Evolutionary conservation across 2,113 vertebrate species (phyloP).

Genomic region (Megalops atlanticus): DNA sequence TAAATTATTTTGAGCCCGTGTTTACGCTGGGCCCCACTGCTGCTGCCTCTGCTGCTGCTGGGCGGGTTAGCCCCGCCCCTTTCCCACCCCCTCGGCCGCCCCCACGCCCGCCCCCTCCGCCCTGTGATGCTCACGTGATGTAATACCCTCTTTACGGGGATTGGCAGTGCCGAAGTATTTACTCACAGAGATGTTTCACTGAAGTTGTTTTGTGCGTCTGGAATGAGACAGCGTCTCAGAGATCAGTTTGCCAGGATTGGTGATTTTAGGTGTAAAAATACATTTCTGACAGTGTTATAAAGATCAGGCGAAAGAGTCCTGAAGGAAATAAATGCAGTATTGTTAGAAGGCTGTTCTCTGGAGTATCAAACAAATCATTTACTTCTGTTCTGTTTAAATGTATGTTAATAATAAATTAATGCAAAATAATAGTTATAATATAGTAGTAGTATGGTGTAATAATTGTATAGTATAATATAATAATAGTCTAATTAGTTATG

Average conservation of each 20-base stretch:
- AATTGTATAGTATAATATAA: no score
- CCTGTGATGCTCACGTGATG: background rate
- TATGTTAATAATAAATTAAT: no score
- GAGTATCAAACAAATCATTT: no score
- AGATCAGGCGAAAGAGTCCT: no score
- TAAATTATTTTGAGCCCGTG: conserved; percentile 79
- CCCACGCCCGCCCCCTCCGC: background rate
- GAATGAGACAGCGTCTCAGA: background rate
- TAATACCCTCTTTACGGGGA: background rate
- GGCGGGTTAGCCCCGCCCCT: background rate
- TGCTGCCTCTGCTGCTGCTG: background rate
- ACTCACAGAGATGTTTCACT: background rate
- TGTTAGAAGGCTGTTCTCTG: no score
- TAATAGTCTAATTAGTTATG: no score
- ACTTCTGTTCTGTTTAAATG: no score
- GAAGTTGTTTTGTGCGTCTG: background rate
- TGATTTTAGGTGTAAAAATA: no score
- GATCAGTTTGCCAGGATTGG: no score
- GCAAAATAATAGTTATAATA: no score
- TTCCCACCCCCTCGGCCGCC: background rate
- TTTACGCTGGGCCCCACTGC: conserved; percentile 62
- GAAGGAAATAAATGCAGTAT: no score
- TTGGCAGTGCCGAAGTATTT: background rate
- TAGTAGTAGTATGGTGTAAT: no score
- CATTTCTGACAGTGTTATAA: background rate